These are phyloP conservation scores for Amia ocellicauda DNA, from an alignment of 2,113 vertebrate genomes.

Conservation along the genomic window DNA sequence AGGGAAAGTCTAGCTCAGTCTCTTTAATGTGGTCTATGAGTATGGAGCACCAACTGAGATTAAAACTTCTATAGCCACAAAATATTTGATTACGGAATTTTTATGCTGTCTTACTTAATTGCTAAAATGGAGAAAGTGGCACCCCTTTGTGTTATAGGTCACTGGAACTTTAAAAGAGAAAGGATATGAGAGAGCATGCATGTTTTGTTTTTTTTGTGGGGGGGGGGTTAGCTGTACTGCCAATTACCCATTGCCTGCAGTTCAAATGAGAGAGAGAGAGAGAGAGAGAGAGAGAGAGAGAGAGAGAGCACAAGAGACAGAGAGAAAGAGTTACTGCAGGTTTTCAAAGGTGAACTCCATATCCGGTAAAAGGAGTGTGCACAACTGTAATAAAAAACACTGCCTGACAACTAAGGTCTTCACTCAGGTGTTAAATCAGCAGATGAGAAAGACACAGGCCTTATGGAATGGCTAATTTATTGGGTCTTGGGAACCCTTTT, in stretches of 20 bases:
- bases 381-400: conserved; percentile 44
- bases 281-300: conserved; percentile 7
- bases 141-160: background rate
- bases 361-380: conserved; percentile 27
- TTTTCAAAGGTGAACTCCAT: conserved; percentile 50
- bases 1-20: no score
- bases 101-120: no score
- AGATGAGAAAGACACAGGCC: conserved; percentile 40
- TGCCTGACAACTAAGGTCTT: conserved; percentile 50
- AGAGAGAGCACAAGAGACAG: conserved; percentile 11
- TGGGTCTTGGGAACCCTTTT: conserved; percentile 38
- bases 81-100: no score
- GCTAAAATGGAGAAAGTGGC: no score
- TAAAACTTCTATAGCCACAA: no score
- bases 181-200: background rate
- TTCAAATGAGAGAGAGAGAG: conserved; percentile 12
- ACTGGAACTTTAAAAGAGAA: conserved; percentile 7
- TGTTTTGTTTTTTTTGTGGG: conserved; percentile 14
- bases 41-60: no score
- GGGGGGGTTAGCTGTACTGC: background rate
- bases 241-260: conserved; percentile 17
- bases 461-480: conserved; percentile 44
- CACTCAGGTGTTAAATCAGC: conserved; percentile 53
- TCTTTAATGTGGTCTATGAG: no score
- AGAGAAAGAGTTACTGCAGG: conserved; percentile 42